These are phyloP conservation scores for Zosterops pallidus DNA, from an alignment of 2,113 vertebrate species.

Conservation along the genomic window DNA sequence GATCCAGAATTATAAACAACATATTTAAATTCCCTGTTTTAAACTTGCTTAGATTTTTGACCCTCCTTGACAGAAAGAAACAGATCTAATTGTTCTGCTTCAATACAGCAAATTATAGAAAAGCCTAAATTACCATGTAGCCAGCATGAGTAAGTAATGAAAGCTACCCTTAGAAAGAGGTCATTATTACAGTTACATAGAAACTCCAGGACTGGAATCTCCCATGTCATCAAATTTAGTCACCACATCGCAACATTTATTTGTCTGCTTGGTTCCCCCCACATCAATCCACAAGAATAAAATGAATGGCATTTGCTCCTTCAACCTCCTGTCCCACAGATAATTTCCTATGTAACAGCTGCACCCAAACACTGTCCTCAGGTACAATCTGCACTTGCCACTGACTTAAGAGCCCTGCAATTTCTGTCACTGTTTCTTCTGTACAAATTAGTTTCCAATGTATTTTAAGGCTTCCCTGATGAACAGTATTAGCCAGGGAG, in stretches of 20 bases:
- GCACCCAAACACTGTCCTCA: background rate
- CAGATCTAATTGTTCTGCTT: background rate
- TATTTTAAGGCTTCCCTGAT: background rate
- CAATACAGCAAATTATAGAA: background rate
- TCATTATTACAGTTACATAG: background rate
- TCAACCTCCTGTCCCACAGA: background rate
- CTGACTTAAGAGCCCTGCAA: background rate
- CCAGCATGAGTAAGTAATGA: background rate
- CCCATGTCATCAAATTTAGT: conserved; percentile 13
- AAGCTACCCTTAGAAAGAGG: background rate
- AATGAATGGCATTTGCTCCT: background rate
- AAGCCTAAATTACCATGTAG: background rate
- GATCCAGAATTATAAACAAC: background rate
- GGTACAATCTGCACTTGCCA: background rate
- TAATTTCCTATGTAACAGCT: background rate
- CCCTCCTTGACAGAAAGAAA: background rate
- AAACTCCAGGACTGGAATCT: conserved; percentile 21
- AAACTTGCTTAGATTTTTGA: background rate
- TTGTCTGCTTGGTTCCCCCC: background rate
- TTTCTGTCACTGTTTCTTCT: background rate
- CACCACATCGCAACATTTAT: background rate
- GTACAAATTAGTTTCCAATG: background rate
- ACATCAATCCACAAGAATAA: background rate
- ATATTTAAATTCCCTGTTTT: background rate
- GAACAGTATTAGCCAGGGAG: background rate